Percentiles rank a stretch among this genome's conserved stretches.
phyloP scores from a whole-genome alignment of 2,888 invertebrate species.

The Seira ritae region DNA sequence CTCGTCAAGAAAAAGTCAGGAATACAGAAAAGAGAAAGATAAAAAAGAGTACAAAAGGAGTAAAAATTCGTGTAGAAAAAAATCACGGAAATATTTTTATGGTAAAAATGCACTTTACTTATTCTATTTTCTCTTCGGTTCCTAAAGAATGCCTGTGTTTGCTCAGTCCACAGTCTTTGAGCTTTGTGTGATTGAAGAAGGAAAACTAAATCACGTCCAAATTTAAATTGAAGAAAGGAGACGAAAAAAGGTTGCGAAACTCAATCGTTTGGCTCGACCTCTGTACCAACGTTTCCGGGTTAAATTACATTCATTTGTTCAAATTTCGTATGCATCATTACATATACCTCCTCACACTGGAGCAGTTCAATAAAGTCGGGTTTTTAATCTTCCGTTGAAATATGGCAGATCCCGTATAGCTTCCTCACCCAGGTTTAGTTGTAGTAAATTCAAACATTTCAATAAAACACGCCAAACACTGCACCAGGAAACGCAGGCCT shows the following conservation, averaged over 20 bases:
- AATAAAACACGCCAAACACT: background rate
- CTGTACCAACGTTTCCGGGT: constrained; percentile 47
- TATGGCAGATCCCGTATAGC: background rate
- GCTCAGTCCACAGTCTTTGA: no score
- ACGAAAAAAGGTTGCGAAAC: no score
- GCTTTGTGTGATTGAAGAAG: no score
- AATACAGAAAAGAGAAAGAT: background rate
- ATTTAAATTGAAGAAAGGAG: no score
- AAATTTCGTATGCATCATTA: constrained; percentile 64
- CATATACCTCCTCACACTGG: constrained; percentile 50
- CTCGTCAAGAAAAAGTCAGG: no score
- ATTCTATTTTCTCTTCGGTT: no score
- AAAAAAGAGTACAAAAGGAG: constrained; percentile 15
- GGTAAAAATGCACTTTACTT: no score
- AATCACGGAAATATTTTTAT: constrained; percentile 20
- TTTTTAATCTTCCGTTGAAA: constrained; percentile 49
- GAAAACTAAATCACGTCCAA: no score
- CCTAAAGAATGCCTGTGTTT: no score
- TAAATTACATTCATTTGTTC: constrained; percentile 62
- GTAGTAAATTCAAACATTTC: constrained; percentile 12
- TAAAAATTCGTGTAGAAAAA: constrained; percentile 9
- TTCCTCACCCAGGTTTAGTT: no score
- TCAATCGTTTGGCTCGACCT: constrained; percentile 28
- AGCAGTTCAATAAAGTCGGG: constrained; percentile 8
- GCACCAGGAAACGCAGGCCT: no score